phyloP scores from a whole-genome alignment of 2,888 invertebrate genomes.

The Phymatocera aterrima region DNA sequence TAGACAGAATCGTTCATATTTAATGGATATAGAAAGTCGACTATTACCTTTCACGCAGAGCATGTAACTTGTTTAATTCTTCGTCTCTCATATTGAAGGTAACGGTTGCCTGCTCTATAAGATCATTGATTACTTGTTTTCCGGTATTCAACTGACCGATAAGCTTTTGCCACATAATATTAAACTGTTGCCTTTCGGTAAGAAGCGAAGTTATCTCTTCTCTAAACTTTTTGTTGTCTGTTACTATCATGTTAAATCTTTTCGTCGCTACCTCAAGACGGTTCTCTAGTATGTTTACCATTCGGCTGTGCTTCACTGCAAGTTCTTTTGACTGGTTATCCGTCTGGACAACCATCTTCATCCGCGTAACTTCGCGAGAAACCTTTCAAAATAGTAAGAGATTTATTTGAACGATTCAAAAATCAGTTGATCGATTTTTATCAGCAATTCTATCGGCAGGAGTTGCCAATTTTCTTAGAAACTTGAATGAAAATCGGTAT shows the following conservation, averaged over 20 bases:
- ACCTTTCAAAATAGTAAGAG: conserved; percentile 62
- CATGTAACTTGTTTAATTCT: conserved; percentile 87
- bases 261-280: conserved; percentile 86
- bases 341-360: conserved; percentile 74
- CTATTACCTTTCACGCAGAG: conserved; percentile 82
- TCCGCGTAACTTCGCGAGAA: conserved; percentile 72
- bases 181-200: conserved; percentile 89
- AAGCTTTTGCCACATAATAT: conserved; percentile 87
- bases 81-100: conserved; percentile 93
- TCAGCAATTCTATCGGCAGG: too few relatives aligned
- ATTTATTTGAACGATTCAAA: not conserved
- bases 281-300: conserved; percentile 83
- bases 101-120: conserved; percentile 91
- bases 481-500: not conserved
- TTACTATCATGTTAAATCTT: conserved; percentile 85
- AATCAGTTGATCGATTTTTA: too few relatives aligned
- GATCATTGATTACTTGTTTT: conserved; percentile 88
- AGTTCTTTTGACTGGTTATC: conserved; percentile 76
- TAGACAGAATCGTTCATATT: not conserved
- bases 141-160: conserved; percentile 86
- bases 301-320: conserved; percentile 76
- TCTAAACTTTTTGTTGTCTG: conserved; percentile 84
- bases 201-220: conserved; percentile 89
- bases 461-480: not conserved
- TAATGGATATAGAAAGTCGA: conserved; percentile 29